Percentiles rank a stretch among this genome's conserved stretches.
Conservation (phyloP, 2,797 vertebrate species). For the Crocodylus rhombifer region DNA sequence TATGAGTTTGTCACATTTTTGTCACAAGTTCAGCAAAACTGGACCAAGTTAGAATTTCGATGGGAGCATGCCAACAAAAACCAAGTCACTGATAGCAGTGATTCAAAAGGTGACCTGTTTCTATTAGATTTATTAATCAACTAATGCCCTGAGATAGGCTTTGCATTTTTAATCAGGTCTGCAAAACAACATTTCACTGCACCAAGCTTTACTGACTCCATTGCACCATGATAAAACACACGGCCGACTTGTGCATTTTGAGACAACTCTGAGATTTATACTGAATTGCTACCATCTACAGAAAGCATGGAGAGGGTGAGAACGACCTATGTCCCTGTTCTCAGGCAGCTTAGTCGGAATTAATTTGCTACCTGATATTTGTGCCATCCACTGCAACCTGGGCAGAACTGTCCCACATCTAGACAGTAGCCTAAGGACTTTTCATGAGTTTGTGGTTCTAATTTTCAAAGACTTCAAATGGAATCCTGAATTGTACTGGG, state of each 20-base stretch:
- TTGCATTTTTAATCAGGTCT: background rate
- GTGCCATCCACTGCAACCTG: fast-evolving
- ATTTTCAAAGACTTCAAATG: background rate
- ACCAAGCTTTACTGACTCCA: background rate
- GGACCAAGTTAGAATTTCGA: background rate
- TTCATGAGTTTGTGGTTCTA: background rate
- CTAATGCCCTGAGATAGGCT: background rate
- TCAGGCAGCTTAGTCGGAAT: background rate
- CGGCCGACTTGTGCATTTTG: background rate
- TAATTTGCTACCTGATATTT: background rate
- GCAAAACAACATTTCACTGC: background rate
- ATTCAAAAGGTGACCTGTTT: background rate
- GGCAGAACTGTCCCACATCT: fast-evolving
- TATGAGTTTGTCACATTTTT: background rate
- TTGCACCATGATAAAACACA: background rate
- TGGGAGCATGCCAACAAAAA: background rate
- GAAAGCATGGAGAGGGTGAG: background rate
- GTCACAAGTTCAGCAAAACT: background rate
- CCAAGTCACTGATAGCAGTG: fast-evolving
- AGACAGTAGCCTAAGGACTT: background rate
- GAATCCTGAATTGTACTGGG: background rate
- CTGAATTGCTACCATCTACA: background rate
- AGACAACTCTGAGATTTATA: background rate
- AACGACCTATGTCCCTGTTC: background rate
- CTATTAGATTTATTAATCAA: background rate